phyloP scores from a whole-genome alignment of 2,113 vertebrate genomes.

The Eptesicus fuscus region DNA sequence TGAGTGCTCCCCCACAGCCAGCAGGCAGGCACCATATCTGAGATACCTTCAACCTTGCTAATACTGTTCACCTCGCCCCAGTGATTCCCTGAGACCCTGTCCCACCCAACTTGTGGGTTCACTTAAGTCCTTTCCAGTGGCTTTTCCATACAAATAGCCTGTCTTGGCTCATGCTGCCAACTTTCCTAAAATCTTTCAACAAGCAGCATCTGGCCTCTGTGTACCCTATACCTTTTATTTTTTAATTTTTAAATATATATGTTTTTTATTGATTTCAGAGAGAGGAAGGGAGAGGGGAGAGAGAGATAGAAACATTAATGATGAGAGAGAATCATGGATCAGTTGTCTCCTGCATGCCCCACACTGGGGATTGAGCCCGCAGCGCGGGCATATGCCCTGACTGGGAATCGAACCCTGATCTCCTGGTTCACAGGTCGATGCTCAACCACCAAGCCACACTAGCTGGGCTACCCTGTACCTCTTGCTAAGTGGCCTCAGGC shows the following conservation, averaged over 20 bases:
- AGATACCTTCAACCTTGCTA: neutral
- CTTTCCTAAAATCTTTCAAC: neutral
- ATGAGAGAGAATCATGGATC: too few relatives aligned
- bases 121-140: neutral
- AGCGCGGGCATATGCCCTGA: too few relatives aligned
- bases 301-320: too few relatives aligned
- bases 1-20: neutral
- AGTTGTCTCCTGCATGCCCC: too few relatives aligned
- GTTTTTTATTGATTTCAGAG: too few relatives aligned
- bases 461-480: neutral
- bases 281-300: too few relatives aligned
- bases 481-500: neutral
- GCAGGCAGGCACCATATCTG: neutral
- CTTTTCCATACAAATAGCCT: neutral
- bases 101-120: neutral
- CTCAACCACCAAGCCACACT: too few relatives aligned
- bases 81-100: neutral
- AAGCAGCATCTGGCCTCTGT: neutral
- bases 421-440: too few relatives aligned
- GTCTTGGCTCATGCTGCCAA: neutral
- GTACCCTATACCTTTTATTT: neutral
- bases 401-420: too few relatives aligned
- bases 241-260: too few relatives aligned
- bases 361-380: too few relatives aligned
- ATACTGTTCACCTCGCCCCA: neutral